A percentile compares a stretch with the other conserved stretches of the same genome.
These are phyloP conservation scores for Fragum fragum DNA, from an alignment of 2,888 invertebrate genomes.

Conservation along the genomic window DNA sequence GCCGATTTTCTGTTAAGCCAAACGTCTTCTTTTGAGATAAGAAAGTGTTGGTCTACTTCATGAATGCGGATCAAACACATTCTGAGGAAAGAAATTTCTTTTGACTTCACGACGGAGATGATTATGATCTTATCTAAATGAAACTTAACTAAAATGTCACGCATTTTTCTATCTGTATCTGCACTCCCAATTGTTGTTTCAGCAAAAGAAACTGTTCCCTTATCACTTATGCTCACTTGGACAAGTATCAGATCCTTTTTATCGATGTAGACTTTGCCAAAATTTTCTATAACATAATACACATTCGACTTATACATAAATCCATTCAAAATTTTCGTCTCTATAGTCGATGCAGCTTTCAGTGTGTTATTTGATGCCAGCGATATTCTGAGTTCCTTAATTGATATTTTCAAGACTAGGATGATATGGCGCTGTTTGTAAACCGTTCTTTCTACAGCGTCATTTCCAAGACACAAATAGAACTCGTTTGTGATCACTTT, in stretches of 20 bases:
- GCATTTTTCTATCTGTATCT: neutral
- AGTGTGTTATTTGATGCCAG: neutral
- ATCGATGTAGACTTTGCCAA: neutral
- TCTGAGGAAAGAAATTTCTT: neutral
- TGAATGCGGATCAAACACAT: neutral
- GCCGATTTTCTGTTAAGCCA: neutral
- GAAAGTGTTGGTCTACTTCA: neutral
- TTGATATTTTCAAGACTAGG: constrained; percentile 11
- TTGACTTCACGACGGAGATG: neutral
- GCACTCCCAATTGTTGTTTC: neutral
- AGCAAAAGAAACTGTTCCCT: neutral
- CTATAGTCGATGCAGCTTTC: neutral
- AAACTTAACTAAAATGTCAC: neutral
- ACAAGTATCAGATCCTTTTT: neutral
- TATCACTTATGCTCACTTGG: neutral
- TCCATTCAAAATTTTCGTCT: neutral
- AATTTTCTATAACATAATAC: constrained; percentile 1
- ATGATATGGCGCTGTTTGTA: constrained; percentile 6
- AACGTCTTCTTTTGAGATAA: neutral
- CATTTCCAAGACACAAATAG: constrained; percentile 14
- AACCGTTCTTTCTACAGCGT: neutral
- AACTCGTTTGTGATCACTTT: neutral
- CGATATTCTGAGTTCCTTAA: neutral
- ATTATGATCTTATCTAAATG: neutral
- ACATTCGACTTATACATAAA: neutral